Evolutionary conservation across 2,797 vertebrate genomes (phyloP).

Genomic region (Sphenopsis melanotis): DNA sequence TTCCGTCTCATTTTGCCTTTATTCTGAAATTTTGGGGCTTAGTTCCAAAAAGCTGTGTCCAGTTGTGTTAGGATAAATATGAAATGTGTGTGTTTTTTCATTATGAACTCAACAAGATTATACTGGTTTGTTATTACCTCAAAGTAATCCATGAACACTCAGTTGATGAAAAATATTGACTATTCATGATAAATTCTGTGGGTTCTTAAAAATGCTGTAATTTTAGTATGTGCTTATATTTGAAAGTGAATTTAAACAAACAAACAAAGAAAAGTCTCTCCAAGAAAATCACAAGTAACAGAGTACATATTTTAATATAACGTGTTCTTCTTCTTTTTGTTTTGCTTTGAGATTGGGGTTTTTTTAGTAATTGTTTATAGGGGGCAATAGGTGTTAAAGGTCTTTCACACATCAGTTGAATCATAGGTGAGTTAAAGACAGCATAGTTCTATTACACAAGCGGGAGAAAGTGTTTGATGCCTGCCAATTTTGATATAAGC

Average conservation of each 20-base stretch:
- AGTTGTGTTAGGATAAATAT: neutral
- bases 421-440: neutral
- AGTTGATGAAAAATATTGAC: neutral
- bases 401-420: neutral
- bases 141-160: neutral
- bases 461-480: neutral
- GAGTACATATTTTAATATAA: neutral
- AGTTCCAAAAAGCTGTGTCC: rapidly evolving
- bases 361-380: neutral
- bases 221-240: neutral
- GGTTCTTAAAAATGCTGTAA: neutral
- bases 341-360: neutral
- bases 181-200: neutral
- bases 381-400: neutral
- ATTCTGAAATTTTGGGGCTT: neutral
- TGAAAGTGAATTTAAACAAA: neutral
- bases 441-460: neutral
- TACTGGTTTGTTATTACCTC: neutral
- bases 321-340: neutral
- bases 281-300: neutral
- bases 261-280: neutral
- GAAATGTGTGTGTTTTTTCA: neutral
- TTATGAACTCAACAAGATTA: neutral
- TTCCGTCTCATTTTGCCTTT: neutral
- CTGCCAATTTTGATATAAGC: slow-evolving; percentile 23